phyloP scores from a whole-genome alignment of 2,797 vertebrate species.

The Rhynchonycteris naso region DNA sequence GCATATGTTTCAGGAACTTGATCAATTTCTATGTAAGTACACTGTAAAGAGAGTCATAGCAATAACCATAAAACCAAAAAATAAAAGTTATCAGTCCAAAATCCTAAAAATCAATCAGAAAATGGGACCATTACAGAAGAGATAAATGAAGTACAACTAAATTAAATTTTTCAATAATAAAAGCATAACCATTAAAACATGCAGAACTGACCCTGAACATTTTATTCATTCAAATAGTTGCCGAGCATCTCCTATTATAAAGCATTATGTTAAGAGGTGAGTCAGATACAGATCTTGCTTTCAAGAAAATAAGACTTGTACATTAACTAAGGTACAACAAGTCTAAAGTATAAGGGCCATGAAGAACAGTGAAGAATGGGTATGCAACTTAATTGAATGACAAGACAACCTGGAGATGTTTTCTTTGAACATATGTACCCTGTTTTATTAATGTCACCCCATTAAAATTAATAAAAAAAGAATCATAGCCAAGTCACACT shows the following conservation, averaged over 20 bases:
- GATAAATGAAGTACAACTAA: conserved; percentile 25
- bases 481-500: too few species aligned
- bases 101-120: conserved; percentile 50
- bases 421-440: too few species aligned
- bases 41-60: conserved; percentile 85
- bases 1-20: conserved; percentile 91
- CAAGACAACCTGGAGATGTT: too few species aligned
- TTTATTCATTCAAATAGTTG: conserved; percentile 42
- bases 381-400: too few species aligned
- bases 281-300: conserved; percentile 35
- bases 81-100: not conserved
- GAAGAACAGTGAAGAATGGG: conserved; percentile 1
- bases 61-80: conserved; percentile 83
- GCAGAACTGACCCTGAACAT: conserved; percentile 40
- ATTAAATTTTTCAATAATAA: conserved; percentile 48
- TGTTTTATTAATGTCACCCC: too few species aligned
- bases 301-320: conserved; percentile 47
- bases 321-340: conserved; percentile 34
- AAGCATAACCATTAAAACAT: conserved; percentile 28
- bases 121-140: not conserved
- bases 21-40: conserved; percentile 94
- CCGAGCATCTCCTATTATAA: conserved; percentile 4
- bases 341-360: not conserved
- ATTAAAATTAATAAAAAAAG: too few species aligned
- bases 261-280: conserved; percentile 15